Conservation (phyloP, 2,888 invertebrate genomes). For the Pherbina coryleti region DNA sequence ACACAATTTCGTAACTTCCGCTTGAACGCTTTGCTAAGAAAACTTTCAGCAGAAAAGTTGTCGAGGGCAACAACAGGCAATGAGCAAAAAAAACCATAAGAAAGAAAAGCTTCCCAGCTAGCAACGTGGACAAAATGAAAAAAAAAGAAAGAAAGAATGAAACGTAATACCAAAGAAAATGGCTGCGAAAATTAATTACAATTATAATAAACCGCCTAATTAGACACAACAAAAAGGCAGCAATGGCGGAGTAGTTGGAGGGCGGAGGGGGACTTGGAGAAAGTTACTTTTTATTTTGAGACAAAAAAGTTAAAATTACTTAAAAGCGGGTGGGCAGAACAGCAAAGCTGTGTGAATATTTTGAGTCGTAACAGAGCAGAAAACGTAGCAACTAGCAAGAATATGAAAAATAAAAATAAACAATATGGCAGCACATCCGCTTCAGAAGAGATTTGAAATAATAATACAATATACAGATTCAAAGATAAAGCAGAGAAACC, state of each 20-base stretch:
- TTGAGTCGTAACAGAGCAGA: neutral
- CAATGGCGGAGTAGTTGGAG: neutral
- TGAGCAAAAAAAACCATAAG: neutral
- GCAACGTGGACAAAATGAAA: constrained; percentile 37
- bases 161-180: constrained; percentile 38
- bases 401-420: neutral
- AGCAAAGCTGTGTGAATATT: neutral
- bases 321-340: neutral
- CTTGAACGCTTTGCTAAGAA: constrained; percentile 46
- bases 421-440: constrained; percentile 17
- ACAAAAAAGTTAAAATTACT: neutral
- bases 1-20: constrained; percentile 48
- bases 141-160: constrained; percentile 28
- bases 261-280: neutral
- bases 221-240: constrained; percentile 53
- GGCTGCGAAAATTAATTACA: constrained; percentile 64
- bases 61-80: constrained; percentile 7
- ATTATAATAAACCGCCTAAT: constrained; percentile 69
- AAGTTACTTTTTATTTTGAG: constrained; percentile 10
- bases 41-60: constrained; percentile 31
- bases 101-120: constrained; percentile 22
- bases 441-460: neutral
- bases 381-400: constrained; percentile 1
- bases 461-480: constrained; percentile 18
- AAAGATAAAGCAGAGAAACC: constrained; percentile 18